Conservation (phyloP, 1,140 invertebrate species). For the Calliopsis andreniformis region DNA sequence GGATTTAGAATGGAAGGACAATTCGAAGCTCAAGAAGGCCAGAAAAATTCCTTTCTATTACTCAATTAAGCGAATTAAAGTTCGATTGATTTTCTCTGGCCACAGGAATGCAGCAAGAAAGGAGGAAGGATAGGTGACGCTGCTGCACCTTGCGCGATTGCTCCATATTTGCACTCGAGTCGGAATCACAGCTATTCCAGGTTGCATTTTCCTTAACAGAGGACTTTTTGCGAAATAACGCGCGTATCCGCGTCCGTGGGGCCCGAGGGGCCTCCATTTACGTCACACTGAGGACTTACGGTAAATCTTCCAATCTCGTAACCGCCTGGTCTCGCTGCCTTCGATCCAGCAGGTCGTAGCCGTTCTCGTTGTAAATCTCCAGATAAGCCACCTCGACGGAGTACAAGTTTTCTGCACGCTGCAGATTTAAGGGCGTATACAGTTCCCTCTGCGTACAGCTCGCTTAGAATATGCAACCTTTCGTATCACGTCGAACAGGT, state of each 20-base stretch:
- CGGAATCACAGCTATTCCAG: slow-evolving; percentile 10
- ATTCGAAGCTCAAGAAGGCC: no score
- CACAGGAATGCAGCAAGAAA: not conserved
- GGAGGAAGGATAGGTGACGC: slow-evolving; percentile 16
- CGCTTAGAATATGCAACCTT: slow-evolving; percentile 69
- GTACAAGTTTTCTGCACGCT: slow-evolving; percentile 75
- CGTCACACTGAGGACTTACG: slow-evolving; percentile 77
- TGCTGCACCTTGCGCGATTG: slow-evolving; percentile 12
- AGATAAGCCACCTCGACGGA: slow-evolving; percentile 81
- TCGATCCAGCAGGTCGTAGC: slow-evolving; percentile 85
- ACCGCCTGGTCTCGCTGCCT: slow-evolving; percentile 78
- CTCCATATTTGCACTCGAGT: slow-evolving; percentile 45
- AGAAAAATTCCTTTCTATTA: not conserved
- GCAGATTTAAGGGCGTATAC: slow-evolving; percentile 17
- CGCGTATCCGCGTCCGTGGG: slow-evolving; percentile 31
- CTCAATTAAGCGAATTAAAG: not conserved
- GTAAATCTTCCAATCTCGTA: slow-evolving; percentile 83
- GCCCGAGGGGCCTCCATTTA: slow-evolving; percentile 44
- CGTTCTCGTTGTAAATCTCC: slow-evolving; percentile 84
- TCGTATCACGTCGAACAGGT: slow-evolving; percentile 83
- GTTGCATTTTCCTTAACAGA: slow-evolving; percentile 23
- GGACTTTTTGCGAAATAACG: slow-evolving; percentile 59
- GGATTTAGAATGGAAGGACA: no score
- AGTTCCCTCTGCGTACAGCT: slow-evolving; percentile 18
- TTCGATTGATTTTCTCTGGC: not conserved